A percentile compares a stretch with the other conserved stretches of the same genome.
phyloP scores from a whole-genome alignment of 2,113 vertebrate genomes.

The Brachyhypopomus occidentalis region DNA sequence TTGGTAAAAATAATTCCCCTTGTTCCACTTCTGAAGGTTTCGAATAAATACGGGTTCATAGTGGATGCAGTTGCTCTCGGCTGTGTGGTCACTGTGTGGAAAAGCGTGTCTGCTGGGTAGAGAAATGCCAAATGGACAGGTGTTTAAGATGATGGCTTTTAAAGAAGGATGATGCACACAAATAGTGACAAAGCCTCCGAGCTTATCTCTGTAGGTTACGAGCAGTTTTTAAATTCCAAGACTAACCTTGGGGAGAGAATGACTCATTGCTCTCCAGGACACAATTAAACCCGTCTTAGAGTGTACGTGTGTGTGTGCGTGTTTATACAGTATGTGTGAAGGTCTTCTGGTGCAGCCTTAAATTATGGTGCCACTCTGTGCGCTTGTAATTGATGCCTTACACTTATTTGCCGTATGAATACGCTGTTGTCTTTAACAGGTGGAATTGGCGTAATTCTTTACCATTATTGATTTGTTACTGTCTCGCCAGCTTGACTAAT shows the following conservation, averaged over 20 bases:
- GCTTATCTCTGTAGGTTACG: constrained; percentile 43
- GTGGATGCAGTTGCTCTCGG: constrained; percentile 34
- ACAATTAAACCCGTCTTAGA: constrained; percentile 43
- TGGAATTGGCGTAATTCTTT: constrained; percentile 53
- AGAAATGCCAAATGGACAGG: constrained; percentile 47
- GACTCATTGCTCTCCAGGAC: constrained; percentile 41
- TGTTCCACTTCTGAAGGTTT: constrained; percentile 54
- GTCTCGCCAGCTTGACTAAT: constrained; percentile 60
- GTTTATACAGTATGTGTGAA: constrained; percentile 21
- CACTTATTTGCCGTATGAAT: constrained; percentile 46
- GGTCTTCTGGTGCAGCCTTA: constrained; percentile 15
- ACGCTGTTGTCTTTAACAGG: constrained; percentile 50
- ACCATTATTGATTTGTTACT: constrained; percentile 61
- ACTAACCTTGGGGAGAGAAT: constrained; percentile 36
- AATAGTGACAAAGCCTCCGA: constrained; percentile 49
- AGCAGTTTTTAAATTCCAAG: constrained; percentile 36
- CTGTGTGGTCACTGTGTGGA: constrained; percentile 33
- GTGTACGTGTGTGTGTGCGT: constrained; percentile 5
- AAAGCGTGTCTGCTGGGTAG: constrained; percentile 37
- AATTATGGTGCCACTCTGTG: constrained; percentile 34
- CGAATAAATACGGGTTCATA: constrained; percentile 55
- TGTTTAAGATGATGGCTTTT: constrained; percentile 39
- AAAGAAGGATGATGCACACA: constrained; percentile 27
- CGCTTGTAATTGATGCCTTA: constrained; percentile 40
- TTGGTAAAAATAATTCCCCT: constrained; percentile 56